Evolutionary conservation across 2,888 invertebrate genomes (phyloP), one percentile per base, ranked within the genome.

Genomic region (Tetropium fuscum): DNA sequence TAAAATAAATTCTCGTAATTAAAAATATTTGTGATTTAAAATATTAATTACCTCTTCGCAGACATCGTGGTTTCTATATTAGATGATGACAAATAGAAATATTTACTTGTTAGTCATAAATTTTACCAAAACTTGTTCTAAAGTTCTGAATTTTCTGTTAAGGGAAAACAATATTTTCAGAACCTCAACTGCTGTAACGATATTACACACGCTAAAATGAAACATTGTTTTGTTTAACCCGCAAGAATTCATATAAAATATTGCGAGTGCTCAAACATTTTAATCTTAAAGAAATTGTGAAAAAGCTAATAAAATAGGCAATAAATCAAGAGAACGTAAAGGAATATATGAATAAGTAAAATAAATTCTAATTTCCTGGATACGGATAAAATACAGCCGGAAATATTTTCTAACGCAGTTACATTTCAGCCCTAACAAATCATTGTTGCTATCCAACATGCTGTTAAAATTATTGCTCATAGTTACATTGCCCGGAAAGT

Each of bases 301-400:
- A 64, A 71, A 71, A 69, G 68, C 72, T 71, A 73, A 73, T 74
- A 74, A 74, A 73, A 67, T 57, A 64, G 53, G 59, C 60, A 63
- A 73, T 75, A 75, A 75, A 75, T 74, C 74, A 74, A 70, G 64
- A 58, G 63, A 62, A 56, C 55, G 54, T 43, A 44, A 60, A 64
- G 60, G 60, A 61, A 60, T 59, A 61, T 62, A 68, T 51, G 67
- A 67, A 65, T 58, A 69, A 71, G 71, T 69, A 66, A 66, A 73
- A 76, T 75, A 75, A 75, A 76, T 75, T 73, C 73, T 74, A 76
- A 76, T 75, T 75, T 74, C 64, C 65, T 66, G 66, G 66, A 68
- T 72, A 67, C 67, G 67, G 68, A 73, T 74, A 74, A 77, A 74
- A 73, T 74, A 75, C 68, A 64, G 69, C 72, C 57, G 56, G 64